Evolutionary conservation across 2,797 vertebrate species (phyloP), one percentile per base, ranked within the genome.

Genomic region (Morus bassanus): DNA sequence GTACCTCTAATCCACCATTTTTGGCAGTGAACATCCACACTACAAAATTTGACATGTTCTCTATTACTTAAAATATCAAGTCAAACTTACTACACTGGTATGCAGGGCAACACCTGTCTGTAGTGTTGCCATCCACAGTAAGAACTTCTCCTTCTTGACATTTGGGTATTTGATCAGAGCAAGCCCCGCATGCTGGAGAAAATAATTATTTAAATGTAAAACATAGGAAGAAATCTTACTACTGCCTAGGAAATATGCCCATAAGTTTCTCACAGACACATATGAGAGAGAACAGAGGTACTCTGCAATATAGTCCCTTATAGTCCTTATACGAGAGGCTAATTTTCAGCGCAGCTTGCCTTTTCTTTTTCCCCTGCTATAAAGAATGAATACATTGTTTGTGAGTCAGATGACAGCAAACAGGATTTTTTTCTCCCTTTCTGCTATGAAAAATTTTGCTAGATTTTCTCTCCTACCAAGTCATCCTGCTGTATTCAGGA

Each of bases 61-160:
- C 65, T 70, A 6, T 41, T 77, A 84, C 25, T 85, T 51, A 79
- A 81, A 94, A 85, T 50, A 83, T 5, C 59, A 88, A 85, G 28
- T n/a, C 27, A 88, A 82, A 98, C 99, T 99, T 95, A 99, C 99
- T 98, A 74, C 99, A 99, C 28, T 98, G 98, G 94, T 99, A 99
- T 43, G 95, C 72, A 35, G 99, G 99, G 81, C 99, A 99, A 98
- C 99, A 99, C 75, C 97, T 98, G 54, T 99, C 99, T 0, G 99
- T 99, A 78, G 97, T 98, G 80, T 98, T 99, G 51, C 96, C 73
- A 91, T 98, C 98, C 75, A 99, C 99, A 0, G 98, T 98, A 85
- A 99, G 98, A 15, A 98, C 94, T 94, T 99, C 99, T 68, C 99
- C 99, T 56, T 99, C 98, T 96, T 98, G 98, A 91, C 99, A 99